Evolutionary conservation across 2,113 vertebrate genomes (phyloP), one percentile per base, ranked within the genome.

Genomic region (Phaethornis superciliosus): DNA sequence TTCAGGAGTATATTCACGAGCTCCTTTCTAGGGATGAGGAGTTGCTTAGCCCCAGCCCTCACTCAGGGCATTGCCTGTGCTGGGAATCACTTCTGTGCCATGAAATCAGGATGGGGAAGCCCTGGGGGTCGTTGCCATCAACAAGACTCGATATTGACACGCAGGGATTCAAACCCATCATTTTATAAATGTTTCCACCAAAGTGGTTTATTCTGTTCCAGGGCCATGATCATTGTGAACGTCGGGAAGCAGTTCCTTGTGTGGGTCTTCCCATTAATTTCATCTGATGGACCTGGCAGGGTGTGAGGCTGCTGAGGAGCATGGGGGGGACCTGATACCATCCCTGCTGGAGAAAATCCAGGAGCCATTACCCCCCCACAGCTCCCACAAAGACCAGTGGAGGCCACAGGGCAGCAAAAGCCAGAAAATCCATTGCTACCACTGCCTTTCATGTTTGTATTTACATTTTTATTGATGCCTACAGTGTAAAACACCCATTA

Each of bases 271-370:
- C 72, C 52, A 10, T 56, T 54, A 21, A 64, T 59, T 74, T 37
- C 6, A 0, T 30, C 42, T 0, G 4, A 85, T 2, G 3, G 71
- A 86, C 72, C 78, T 40, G 81, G 44, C 89, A 65, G 40, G 58
- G 42, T 17, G 51, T 15, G 37, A 60, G 59, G 1, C 10, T 13
- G 51, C 30, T 0, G 0, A n/a, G 86, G 51, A 44, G 72, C 3
- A 0, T 0, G 1, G 55, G 3, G 3, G 54, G 32, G 20, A 16
- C n/a, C 9, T 0, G 2, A 56, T 6, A 27, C 51, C 3, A 0
- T 42, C 55, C 60, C 16, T 3, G 3, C 15, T 0, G 6, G 32
- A 44, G n/a, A 33, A 10, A n/a, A 67, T 28, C 47, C 15, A 1
- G 52, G 37, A 3, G 2, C 67, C 10, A 3, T 30, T 37, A 18